phyloP scores from a whole-genome alignment of 2,888 invertebrate species.

The Abscondita cerata region DNA sequence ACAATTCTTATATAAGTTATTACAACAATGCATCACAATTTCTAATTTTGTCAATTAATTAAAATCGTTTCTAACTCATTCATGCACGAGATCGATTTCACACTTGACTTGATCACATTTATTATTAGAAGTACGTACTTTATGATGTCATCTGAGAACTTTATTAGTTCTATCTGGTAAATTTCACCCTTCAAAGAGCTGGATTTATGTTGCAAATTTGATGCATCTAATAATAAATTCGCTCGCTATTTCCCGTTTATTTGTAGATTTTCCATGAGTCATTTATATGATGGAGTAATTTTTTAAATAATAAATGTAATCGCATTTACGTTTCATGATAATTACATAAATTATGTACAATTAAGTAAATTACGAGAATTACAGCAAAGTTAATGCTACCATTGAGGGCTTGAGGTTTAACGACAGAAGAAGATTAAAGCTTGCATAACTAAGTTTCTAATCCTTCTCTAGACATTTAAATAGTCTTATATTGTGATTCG shows the following conservation, averaged over 20 bases:
- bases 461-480: neutral
- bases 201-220: slow-evolving; percentile 17
- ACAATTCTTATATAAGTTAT: slow-evolving; percentile 36
- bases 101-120: slow-evolving; percentile 40
- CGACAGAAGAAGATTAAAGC: neutral
- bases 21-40: slow-evolving; percentile 29
- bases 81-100: slow-evolving; percentile 44
- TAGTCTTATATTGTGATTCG: neutral
- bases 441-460: neutral
- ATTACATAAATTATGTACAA: neutral
- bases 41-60: slow-evolving; percentile 45
- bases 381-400: neutral
- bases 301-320: neutral
- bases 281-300: neutral
- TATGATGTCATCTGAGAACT: slow-evolving; percentile 30
- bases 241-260: neutral
- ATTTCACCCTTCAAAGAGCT: slow-evolving; percentile 21
- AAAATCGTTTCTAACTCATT: slow-evolving; percentile 39
- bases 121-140: slow-evolving; percentile 32
- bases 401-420: neutral
- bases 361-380: neutral
- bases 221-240: slow-evolving; percentile 12
- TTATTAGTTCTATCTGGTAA: slow-evolving; percentile 30
- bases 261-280: slow-evolving; percentile 8
- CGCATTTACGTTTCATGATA: slow-evolving; percentile 1